Evolutionary conservation across 2,113 vertebrate species (phyloP), one percentile per base, ranked within the genome.

Genomic region (Pedionomus torquatus): DNA sequence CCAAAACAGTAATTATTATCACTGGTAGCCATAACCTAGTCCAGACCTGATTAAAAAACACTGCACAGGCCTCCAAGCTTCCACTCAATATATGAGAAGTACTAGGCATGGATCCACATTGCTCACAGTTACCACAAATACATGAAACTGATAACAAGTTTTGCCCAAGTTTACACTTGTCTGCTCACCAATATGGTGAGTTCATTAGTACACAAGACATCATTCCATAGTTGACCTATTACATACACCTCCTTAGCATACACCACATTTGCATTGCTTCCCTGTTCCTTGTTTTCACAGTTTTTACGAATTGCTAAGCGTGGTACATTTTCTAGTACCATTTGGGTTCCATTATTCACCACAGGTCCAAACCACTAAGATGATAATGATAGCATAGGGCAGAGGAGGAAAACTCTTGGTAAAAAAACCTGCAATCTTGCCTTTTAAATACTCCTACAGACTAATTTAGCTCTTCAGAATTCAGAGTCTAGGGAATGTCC

Each of bases 131-230:
- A 75, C 7, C 33, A 60, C 14, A 2, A 3, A 48, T 4, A 61
- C 0, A 1, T 24, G 17, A 30, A 58, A 30, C 41, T 6, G 6
- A 1, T 18, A 72, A 55, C 7, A 11, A n/a, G n/a, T 48, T 86
- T 48, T 75, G n/a, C 39, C 41, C 30, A 48, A 17, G 55, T 48
- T 79, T 9, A 75, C 44, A 20, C 49, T 64, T 39, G 21, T 48
- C 54, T 48, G 54, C 54, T 58, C 26, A 26, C 55, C 58, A 72
- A 19, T 31, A 6, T 0, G 0, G 26, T 20, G 55, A 43, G 26
- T 69, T 78, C 43, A 64, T 58, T 57, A 83, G 78, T 49, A 69
- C 57, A 60, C 2, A 3, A 65, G 66, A 41, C 30, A 23, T 14
- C 44, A 24, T 15, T 65, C 72, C 33, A 7, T 39, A 74, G 39